Base-by-base conservation (phyloP, 2,113 vertebrate species). In the Stigmatopora nigra region DNA sequence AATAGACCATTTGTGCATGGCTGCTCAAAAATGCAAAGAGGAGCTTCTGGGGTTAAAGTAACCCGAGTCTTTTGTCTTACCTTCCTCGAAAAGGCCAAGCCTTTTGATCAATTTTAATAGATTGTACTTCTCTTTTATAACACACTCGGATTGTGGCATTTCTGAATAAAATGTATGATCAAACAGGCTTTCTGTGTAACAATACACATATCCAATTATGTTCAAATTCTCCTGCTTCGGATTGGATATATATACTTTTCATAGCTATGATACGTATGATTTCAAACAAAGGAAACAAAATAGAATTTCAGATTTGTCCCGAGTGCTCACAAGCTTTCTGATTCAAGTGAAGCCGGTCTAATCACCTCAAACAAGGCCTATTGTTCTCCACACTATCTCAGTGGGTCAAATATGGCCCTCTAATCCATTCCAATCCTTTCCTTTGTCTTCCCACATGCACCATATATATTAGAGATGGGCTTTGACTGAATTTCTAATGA, bases 61-160 rank as follows among this genome's bases (percentile, higher is more conserved):
- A 7, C 38, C 38, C 38, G 55, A 74, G 70, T 63, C 75, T 77
- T 70, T 78, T 71, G 69, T 70, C 77, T 67, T 77, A 67, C 68
- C 67, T 57, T 58, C 57, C 72, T 74, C 69, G 67, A 77, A 78
- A 78, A 65, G 74, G 73, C 80, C 76, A 71, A 77, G 82, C 38
- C 68, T 76, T 86, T 83, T 87, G 86, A 88, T 89, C 84, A 87
- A 74, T 70, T 76, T 65, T 64, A 72, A 84, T 20, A 10, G 51
- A 48, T 16, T 51, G 61, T 56, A 58, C 17, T 69, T 69, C 22
- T 47, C 46, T 64, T 1, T 55, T 22, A 61, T 69, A 56, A 19
- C 12, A 15, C 13, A 12, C 4, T 16, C 6, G 12, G 14, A 38
- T 59, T 16, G 36, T 60, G 11, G 11, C n/a, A 16, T 13, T 44